These are phyloP conservation scores for human DNA, from an alignment of 2,113 vertebrate species.

Conservation along the genomic window DNA sequence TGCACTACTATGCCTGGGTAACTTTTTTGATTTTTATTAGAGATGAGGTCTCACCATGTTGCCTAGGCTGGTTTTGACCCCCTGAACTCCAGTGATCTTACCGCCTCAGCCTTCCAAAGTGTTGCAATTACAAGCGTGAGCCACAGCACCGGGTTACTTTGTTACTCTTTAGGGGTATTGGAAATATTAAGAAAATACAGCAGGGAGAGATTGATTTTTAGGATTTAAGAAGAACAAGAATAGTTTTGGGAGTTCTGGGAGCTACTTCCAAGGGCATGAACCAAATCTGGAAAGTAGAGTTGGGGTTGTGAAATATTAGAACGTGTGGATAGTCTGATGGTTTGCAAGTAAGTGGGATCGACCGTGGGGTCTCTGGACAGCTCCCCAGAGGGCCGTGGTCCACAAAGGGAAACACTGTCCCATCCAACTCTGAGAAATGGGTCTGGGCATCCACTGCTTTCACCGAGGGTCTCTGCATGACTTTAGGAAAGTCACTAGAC, in stretches of 20 bases:
- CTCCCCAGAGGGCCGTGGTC: rapidly evolving
- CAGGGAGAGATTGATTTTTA: background rate
- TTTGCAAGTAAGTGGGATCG: background rate
- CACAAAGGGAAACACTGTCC: rapidly evolving
- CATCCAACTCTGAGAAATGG: background rate
- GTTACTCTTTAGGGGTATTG: background rate
- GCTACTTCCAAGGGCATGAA: background rate
- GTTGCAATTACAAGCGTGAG: no score
- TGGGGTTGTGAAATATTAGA: background rate
- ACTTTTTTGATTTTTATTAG: no score
- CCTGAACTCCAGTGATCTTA: no score
- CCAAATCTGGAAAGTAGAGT: background rate
- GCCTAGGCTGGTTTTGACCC: no score
- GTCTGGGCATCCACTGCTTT: background rate
- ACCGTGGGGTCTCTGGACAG: background rate
- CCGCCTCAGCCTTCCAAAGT: no score
- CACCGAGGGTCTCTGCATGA: background rate
- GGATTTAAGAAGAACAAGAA: background rate
- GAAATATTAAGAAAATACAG: background rate
- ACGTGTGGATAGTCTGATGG: no score
- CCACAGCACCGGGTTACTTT: background rate
- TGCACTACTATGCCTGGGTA: no score
- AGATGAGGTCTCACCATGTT: no score
- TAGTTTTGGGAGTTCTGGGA: background rate
- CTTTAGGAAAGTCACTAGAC: background rate